phyloP scores from a whole-genome alignment of 2,888 invertebrate genomes.

The Oxyteleia sp. region DNA sequence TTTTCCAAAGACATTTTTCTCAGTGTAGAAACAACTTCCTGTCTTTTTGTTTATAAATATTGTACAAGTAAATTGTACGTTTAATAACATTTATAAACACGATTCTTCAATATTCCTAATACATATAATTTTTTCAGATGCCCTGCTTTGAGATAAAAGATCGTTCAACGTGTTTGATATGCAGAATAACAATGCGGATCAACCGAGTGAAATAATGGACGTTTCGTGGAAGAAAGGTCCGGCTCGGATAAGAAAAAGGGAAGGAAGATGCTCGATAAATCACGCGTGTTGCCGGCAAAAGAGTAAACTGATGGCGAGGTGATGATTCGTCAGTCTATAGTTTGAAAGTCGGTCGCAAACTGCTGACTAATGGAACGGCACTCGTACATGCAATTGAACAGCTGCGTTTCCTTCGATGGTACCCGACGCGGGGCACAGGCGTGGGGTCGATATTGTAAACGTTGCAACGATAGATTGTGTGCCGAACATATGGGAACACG shows the following conservation, averaged over 20 bases:
- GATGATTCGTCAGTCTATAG: conserved; percentile 64
- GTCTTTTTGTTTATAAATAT: too few species aligned
- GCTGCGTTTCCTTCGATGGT: conserved; percentile 82
- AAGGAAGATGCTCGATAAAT: conserved; percentile 58
- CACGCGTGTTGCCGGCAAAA: conserved; percentile 40
- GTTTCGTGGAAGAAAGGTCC: conserved; percentile 23
- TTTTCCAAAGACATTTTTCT: too few species aligned
- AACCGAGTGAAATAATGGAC: conserved; percentile 33
- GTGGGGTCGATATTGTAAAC: conserved; percentile 81
- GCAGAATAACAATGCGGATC: conserved; percentile 13
- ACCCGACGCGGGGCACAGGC: conserved; percentile 50
- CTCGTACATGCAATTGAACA: conserved; percentile 81
- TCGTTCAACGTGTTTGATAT: background rate
- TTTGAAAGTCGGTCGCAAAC: conserved; percentile 74
- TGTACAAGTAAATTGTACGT: too few species aligned
- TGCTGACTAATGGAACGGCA: conserved; percentile 79
- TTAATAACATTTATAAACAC: too few species aligned
- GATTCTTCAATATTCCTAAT: too few species aligned
- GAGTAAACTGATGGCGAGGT: conserved; percentile 59
- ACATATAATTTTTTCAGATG: too few species aligned
- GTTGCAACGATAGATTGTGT: conserved; percentile 78
- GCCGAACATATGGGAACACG: conserved; percentile 81
- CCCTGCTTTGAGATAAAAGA: conserved; percentile 10
- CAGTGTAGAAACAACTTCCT: too few species aligned
- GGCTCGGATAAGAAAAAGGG: conserved; percentile 18